phyloP scores from a whole-genome alignment of 2,888 invertebrate species.

The Torymus aiolomorphi region DNA sequence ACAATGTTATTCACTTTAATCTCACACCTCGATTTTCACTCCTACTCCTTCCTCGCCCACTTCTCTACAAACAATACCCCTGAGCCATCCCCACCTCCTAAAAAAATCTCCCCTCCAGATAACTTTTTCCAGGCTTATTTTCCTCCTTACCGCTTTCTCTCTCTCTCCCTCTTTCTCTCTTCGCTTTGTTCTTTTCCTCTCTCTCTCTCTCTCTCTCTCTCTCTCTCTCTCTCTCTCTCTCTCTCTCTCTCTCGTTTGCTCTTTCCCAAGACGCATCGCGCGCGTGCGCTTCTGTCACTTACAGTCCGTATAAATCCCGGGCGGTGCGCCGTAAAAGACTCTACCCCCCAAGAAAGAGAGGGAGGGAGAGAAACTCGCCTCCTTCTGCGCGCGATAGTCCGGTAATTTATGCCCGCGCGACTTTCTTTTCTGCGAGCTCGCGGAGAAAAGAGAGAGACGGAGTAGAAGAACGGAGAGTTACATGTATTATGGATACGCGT shows the following conservation, averaged over 20 bases:
- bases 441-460: too few relatives aligned
- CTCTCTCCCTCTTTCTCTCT: too few relatives aligned
- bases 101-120: too few relatives aligned
- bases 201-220: constrained; percentile 21
- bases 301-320: constrained; percentile 70
- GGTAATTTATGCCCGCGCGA: constrained; percentile 65
- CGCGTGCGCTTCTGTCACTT: constrained; percentile 66
- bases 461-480: not conserved
- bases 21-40: too few relatives aligned
- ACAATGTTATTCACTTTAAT: too few relatives aligned
- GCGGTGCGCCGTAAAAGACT: constrained; percentile 65
- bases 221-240: constrained; percentile 14
- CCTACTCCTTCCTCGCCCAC: too few relatives aligned
- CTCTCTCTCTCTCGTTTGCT: constrained; percentile 13
- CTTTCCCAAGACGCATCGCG: constrained; percentile 53
- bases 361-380: constrained; percentile 29
- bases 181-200: too few relatives aligned
- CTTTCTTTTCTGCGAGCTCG: not conserved
- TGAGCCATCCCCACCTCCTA: not conserved
- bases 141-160: constrained; percentile 57
- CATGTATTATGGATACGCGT: constrained; percentile 51
- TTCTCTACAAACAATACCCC: not conserved
- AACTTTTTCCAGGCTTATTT: constrained; percentile 14
- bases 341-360: constrained; percentile 11
- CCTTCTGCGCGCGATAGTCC: constrained; percentile 68